A percentile compares a stretch with the other conserved stretches of the same genome.
Conservation (phyloP, 1,140 invertebrate species). For the Ceratina japonica region DNA sequence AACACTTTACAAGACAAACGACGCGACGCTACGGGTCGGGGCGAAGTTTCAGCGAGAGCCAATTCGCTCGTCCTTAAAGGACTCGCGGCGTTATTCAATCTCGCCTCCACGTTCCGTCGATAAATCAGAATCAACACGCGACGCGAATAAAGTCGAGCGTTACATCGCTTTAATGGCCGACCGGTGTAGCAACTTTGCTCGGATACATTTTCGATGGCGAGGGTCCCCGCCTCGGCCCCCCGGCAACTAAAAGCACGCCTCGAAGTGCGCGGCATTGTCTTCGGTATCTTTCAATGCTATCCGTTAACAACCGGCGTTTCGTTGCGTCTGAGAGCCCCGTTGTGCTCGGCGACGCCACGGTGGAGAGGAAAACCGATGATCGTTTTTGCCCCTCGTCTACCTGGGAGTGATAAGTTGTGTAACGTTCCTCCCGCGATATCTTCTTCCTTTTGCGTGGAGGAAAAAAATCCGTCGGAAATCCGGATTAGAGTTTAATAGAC, state of each 20-base stretch:
- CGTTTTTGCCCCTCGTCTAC: background rate
- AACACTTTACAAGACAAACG: conserved; percentile 19
- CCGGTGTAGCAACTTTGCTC: background rate
- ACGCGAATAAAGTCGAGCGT: background rate
- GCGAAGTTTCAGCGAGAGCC: too few species aligned
- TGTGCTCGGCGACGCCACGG: background rate
- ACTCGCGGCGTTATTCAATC: background rate
- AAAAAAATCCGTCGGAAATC: background rate
- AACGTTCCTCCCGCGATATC: background rate
- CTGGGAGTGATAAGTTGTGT: background rate
- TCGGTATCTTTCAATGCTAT: conserved; percentile 7
- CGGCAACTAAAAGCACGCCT: conserved; percentile 13
- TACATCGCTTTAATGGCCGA: conserved; percentile 7
- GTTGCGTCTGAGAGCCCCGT: conserved; percentile 14
- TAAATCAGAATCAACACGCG: background rate
- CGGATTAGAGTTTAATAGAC: background rate
- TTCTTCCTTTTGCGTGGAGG: background rate
- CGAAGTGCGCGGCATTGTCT: conserved; percentile 26
- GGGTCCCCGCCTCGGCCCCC: background rate
- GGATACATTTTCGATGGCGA: background rate
- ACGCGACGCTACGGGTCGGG: background rate
- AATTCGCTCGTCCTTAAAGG: background rate
- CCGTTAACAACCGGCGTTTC: conserved; percentile 12
- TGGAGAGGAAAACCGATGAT: background rate
- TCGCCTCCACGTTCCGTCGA: background rate